Evolutionary conservation across 2,113 vertebrate genomes (phyloP).

Genomic region (Arvicanthis niloticus): DNA sequence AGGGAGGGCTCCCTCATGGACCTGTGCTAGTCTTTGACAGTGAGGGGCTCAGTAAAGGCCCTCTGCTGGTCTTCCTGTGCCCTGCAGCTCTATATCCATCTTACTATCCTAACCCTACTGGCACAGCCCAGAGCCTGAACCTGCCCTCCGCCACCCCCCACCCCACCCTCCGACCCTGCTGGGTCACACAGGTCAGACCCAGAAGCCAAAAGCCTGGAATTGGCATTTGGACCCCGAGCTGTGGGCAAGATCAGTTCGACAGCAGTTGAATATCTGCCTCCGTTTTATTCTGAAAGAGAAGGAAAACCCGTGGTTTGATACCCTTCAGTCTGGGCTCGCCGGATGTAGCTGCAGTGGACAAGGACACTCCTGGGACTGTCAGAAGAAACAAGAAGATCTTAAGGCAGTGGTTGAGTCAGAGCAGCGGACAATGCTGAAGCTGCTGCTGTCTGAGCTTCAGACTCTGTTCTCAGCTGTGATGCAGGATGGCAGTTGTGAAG

Average conservation of each 20-base stretch:
- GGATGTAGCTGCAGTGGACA: neutral
- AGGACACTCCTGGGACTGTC: neutral
- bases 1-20: neutral
- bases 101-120: neutral
- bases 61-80: neutral
- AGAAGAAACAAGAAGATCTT: neutral
- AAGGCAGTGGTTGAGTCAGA: neutral
- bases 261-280: constrained; percentile 72
- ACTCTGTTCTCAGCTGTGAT: constrained; percentile 69
- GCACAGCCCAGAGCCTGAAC: constrained; percentile 5
- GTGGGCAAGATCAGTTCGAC: constrained; percentile 76
- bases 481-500: constrained; percentile 45
- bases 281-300: neutral
- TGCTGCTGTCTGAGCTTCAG: constrained; percentile 74
- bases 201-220: constrained; percentile 51
- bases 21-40: neutral
- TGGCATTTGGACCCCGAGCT: constrained; percentile 67
- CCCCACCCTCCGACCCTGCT: neutral
- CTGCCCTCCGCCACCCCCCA: neutral
- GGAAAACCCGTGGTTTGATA: neutral
- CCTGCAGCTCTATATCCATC: neutral
- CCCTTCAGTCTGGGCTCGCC: neutral
- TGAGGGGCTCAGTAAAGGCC: neutral
- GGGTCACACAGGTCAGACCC: constrained; percentile 51
- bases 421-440: constrained; percentile 4